Conservation (phyloP, 2,888 invertebrate species). For the Hemicrepidius hirtus region DNA sequence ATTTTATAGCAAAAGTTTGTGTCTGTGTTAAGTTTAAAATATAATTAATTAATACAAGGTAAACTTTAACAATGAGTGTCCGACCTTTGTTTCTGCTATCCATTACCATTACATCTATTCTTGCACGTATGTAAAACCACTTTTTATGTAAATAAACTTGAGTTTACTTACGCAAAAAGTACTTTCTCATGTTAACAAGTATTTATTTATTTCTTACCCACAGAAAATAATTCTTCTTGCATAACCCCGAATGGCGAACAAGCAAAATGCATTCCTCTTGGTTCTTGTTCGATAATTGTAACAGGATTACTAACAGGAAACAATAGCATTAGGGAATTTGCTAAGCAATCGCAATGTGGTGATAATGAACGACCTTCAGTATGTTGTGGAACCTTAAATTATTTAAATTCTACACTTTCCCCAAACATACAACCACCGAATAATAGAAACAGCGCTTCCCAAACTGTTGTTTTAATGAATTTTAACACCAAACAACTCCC, state of each 20-base stretch:
- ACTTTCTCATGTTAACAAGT: neutral
- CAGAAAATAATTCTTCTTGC: conserved; percentile 60
- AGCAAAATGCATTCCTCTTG: conserved; percentile 71
- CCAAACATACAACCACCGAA: too few species aligned
- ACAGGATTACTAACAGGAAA: conserved; percentile 63
- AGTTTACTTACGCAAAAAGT: too few species aligned
- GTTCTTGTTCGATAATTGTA: conserved; percentile 68
- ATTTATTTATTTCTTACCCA: too few species aligned
- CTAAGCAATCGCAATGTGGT: conserved; percentile 73
- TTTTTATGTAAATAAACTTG: too few species aligned
- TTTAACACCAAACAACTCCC: neutral
- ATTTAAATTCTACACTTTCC: neutral
- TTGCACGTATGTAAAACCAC: too few species aligned
- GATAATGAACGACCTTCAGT: conserved; percentile 71
- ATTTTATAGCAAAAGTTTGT: too few species aligned
- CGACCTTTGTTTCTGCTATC: too few species aligned
- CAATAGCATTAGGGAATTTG: conserved; percentile 57
- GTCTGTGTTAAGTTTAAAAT: too few species aligned
- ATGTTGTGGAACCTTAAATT: conserved; percentile 67
- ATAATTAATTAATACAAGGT: too few species aligned
- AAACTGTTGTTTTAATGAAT: conserved; percentile 2
- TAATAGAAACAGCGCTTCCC: neutral
- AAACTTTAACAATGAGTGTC: too few species aligned
- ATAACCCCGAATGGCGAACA: conserved; percentile 67
- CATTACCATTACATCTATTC: too few species aligned